Base-by-base conservation (phyloP, 2,113 vertebrate genomes). In the Labrus mixtus region DNA sequence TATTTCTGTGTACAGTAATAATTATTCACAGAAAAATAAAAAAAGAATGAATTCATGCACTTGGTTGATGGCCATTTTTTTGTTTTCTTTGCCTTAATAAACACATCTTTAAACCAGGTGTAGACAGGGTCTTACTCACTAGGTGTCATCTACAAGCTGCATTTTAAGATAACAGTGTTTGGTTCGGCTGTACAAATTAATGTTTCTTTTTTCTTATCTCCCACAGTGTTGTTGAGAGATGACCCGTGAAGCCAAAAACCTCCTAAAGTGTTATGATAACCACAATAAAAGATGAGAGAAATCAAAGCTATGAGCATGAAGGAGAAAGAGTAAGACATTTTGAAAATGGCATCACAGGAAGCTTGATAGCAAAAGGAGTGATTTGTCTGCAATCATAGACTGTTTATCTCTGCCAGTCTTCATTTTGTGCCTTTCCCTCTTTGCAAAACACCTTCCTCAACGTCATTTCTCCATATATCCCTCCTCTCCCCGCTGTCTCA, bases 331-430 rank as follows among this genome's bases (percentile, higher is more conserved):
- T 8, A 62, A 48, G 39, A 67, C 70, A 39, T 76, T 72, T 55
- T 3, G 13, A 78, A 13, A 72, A 82, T 68, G 63, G 48, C 53
- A 60, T 71, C n/a, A 57, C 64, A 29, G 68, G 54, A 66, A 33
- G 67, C 16, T 77, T 51, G 68, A 79, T 58, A 39, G 66, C 39
- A 68, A 67, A 10, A 68, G 63, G 23, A 56, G 65, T 66, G 79
- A 84, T 86, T 87, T 82, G 67, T 78, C 23, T 48, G 73, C 61
- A 70, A 83, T 86, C 57, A 75, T 22, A 57, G 46, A 66, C 58
- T 62, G 63, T 87, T 80, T 83, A 39, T 78, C 68, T 81, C 66
- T 51, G 75, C 55, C 75, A 61, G 64, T 79, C 70, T 72, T 79
- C 82, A 71, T 83, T 53, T 53, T 46, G 2, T 23, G 15, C 8